Evolutionary conservation across 2,888 invertebrate species (phyloP).

Genomic region (Candidula unifasciata): DNA sequence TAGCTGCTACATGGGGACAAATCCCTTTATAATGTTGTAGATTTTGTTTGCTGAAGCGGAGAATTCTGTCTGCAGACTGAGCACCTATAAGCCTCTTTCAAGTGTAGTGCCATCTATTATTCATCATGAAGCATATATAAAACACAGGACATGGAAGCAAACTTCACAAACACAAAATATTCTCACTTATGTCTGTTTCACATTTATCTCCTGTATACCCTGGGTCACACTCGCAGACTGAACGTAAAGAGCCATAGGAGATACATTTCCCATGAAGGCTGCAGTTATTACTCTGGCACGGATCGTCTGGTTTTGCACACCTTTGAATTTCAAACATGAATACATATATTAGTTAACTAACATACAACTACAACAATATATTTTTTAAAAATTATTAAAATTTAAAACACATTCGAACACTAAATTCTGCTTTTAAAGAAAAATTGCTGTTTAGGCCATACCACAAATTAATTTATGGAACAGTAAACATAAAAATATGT

Average conservation of each 20-base stretch:
- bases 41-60: too few species aligned
- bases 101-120: conserved; percentile 95
- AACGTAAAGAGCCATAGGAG: conserved; percentile 82
- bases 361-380: too few species aligned
- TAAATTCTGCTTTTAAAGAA: too few species aligned
- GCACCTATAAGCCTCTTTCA: conserved; percentile 86
- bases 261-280: conserved; percentile 98
- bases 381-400: too few species aligned
- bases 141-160: conserved; percentile 29
- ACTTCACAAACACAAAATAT: not conserved
- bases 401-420: too few species aligned
- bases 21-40: too few species aligned
- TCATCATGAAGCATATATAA: conserved; percentile 83
- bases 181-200: conserved; percentile 60
- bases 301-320: conserved; percentile 33
- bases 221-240: conserved; percentile 57
- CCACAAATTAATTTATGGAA: too few species aligned
- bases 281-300: conserved; percentile 91
- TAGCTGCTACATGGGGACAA: too few species aligned
- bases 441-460: too few species aligned
- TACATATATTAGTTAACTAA: too few species aligned
- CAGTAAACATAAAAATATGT: too few species aligned
- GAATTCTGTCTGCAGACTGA: too few species aligned
- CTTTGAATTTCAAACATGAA: conserved; percentile 21
- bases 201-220: conserved; percentile 65